Evolutionary conservation across 2,797 vertebrate genomes (phyloP).

Genomic region (Ctenochaetus hawaiiensis): DNA sequence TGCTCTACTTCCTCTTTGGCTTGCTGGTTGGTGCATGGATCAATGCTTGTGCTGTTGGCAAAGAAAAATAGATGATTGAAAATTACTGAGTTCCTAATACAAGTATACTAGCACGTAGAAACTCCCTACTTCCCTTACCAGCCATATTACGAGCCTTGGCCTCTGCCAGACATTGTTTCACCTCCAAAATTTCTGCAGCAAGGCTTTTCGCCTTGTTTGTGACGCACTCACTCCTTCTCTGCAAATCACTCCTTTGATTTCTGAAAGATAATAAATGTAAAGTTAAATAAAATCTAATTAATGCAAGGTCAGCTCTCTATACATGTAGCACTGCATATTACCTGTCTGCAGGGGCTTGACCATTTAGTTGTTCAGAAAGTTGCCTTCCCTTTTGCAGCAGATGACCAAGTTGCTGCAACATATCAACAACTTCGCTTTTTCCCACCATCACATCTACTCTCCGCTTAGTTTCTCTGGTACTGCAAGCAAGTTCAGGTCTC

Average conservation of each 20-base stretch:
- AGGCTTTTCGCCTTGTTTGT: constrained; percentile 47
- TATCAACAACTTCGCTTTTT: constrained; percentile 40
- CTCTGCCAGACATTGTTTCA: constrained; percentile 54
- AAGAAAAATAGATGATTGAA: constrained; percentile 11
- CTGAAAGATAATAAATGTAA: constrained; percentile 36
- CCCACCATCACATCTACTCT: constrained; percentile 53
- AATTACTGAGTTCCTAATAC: not conserved
- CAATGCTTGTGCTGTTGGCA: constrained; percentile 52
- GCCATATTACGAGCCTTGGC: constrained; percentile 23
- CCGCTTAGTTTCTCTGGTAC: constrained; percentile 58
- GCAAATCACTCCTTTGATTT: constrained; percentile 39
- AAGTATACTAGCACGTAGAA: not conserved
- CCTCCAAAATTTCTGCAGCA: constrained; percentile 49
- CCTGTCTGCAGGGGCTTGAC: constrained; percentile 40
- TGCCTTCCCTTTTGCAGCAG: constrained; percentile 56
- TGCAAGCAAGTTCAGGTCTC: constrained; percentile 36
- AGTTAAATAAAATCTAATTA: not conserved
- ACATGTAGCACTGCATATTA: constrained; percentile 3
- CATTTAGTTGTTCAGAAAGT: constrained; percentile 50
- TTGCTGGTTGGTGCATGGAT: constrained; percentile 18
- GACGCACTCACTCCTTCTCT: constrained; percentile 30
- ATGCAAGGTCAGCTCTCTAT: not conserved
- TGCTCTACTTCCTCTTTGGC: constrained; percentile 34
- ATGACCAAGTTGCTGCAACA: constrained; percentile 62
- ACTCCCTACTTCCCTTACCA: constrained; percentile 48